Conservation (phyloP, 1,140 invertebrate genomes). For the Thalassaphorura encarpata region DNA sequence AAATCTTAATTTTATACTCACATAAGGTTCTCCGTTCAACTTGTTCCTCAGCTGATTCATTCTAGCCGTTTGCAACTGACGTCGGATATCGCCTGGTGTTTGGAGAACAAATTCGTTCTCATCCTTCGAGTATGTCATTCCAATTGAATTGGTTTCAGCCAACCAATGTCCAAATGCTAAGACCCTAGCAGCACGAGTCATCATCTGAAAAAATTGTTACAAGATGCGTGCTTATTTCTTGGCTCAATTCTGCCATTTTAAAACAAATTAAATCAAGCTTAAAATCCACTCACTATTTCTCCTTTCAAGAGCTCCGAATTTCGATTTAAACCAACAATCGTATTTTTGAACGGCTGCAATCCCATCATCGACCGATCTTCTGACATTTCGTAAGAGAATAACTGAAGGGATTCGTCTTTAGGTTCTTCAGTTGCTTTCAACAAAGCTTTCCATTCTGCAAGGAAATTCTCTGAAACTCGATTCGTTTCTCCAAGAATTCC, state of each 20-base stretch:
- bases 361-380: slow-evolving; percentile 28
- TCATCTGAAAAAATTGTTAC: slow-evolving; percentile 12
- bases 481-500: background rate
- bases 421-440: too few species aligned
- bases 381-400: slow-evolving; percentile 17
- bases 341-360: slow-evolving; percentile 13
- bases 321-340: slow-evolving; percentile 1
- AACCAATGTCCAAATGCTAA: slow-evolving; percentile 28
- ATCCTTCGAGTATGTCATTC: slow-evolving; percentile 3
- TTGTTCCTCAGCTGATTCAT: slow-evolving; percentile 8
- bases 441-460: slow-evolving; percentile 17
- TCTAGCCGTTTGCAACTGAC: background rate
- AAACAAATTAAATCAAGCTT: too few species aligned
- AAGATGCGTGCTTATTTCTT: background rate
- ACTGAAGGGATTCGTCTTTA: too few species aligned
- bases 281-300: slow-evolving; percentile 1
- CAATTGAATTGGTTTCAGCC: slow-evolving; percentile 14
- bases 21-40: background rate
- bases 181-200: slow-evolving; percentile 20
- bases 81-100: background rate
- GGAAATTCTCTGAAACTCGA: slow-evolving; percentile 13
- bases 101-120: background rate
- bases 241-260: background rate
- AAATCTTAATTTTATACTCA: too few species aligned
- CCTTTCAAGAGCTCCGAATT: background rate